A percentile compares a stretch with the other conserved stretches of the same genome.
Conservation (phyloP, 2,888 invertebrate species). For the Laspeyria flexula region DNA sequence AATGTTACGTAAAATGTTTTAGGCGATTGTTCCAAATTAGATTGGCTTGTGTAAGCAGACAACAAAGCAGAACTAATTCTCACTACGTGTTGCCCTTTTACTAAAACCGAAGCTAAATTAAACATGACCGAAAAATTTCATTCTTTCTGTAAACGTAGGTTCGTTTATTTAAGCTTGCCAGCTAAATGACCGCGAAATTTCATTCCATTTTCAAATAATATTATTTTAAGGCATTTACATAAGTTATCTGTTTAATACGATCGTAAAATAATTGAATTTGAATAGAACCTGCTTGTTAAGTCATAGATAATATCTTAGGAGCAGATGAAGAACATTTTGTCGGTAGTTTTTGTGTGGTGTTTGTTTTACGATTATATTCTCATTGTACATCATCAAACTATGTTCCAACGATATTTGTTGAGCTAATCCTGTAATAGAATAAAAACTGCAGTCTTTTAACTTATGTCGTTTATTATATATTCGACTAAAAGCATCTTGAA, state of each 20-base stretch:
- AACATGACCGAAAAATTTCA: slow-evolving; percentile 24
- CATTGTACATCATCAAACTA: neutral
- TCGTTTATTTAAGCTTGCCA: too few species aligned
- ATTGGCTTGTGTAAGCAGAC: slow-evolving; percentile 26
- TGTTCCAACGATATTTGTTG: slow-evolving; percentile 2
- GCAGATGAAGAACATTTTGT: neutral
- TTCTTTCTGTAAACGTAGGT: neutral
- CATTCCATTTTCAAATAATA: neutral
- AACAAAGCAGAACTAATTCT: slow-evolving; percentile 25
- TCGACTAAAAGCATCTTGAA: neutral
- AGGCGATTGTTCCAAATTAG: slow-evolving; percentile 22
- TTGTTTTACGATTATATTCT: slow-evolving; percentile 4
- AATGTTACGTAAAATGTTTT: slow-evolving; percentile 22
- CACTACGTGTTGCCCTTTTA: slow-evolving; percentile 30
- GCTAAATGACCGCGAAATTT: slow-evolving; percentile 27
- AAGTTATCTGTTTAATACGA: too few species aligned
- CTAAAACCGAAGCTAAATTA: slow-evolving; percentile 17
- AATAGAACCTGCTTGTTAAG: neutral
- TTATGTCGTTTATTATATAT: neutral
- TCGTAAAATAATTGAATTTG: neutral
- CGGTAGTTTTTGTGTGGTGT: neutral
- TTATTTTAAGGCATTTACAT: too few species aligned
- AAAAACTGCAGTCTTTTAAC: neutral
- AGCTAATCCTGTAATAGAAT: neutral
- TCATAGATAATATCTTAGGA: neutral